Evolutionary conservation across 2,113 vertebrate species (phyloP), one percentile per base, ranked within the genome.

Genomic region (Vulpes lagopus): DNA sequence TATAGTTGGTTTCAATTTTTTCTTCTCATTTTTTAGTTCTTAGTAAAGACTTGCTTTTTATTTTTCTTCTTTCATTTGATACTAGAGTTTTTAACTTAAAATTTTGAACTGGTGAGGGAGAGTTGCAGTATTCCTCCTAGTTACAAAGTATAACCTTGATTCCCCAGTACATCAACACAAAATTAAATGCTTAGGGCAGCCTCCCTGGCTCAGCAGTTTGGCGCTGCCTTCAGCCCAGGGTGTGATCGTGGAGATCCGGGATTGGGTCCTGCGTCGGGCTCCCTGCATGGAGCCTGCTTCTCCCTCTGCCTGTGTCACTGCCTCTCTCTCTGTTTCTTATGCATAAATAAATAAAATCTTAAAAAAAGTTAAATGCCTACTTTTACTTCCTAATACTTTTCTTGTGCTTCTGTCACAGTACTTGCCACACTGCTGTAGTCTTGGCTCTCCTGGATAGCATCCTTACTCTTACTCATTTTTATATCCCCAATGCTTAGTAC

Each of bases 1-100:
- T 83, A 76, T 62, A 86, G 51, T 65, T 85, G 35, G 14, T 89
- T 79, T 84, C 30, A 43, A 11, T 53, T 91, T 87, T 71, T 32
- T 81, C 1, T 51, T 27, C 79, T 65, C 32, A 11, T 80, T 90
- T 93, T 89, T 3, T 23, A 90, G 35, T 80, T 85, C n/a, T 93
- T 78, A 67, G 17, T 81, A 90, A 78, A 71, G 53, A 49, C 49
- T 85, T 67, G 11, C 25, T 73, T 80, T 81, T 82, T 4, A 14
- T 96, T 91, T 94, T 96, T 35, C 4, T 83, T 12, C 14, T 89
- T 71, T 83, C 8, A 51, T 62, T 83, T 94, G 74, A 80, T 80
- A 88, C 25, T 67, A 30, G 64, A 60, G 27, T 35, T 60, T 91
- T 84, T 23, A 84, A 73, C 27, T 14, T 16, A 76, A 80, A 51